Conservation (phyloP, 2,797 vertebrate species). For the Emys orbicularis region DNA sequence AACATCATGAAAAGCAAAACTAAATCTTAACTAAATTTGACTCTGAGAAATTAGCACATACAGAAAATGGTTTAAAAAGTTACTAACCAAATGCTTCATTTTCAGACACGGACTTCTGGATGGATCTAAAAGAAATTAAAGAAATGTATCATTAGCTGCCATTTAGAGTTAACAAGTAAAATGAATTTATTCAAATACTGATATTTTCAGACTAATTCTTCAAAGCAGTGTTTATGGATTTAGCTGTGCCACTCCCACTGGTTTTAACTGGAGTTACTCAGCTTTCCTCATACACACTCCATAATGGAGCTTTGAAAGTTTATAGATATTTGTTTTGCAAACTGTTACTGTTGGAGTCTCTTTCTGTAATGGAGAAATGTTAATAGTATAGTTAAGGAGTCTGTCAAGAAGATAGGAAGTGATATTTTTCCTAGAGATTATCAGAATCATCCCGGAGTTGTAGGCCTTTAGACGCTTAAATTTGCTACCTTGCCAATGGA, state of each 20-base stretch:
- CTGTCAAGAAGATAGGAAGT: background rate
- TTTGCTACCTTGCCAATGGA: background rate
- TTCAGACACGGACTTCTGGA: conserved; percentile 81
- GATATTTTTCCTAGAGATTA: background rate
- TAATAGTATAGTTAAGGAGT: background rate
- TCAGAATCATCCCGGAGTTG: background rate
- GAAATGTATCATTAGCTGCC: conserved; percentile 57
- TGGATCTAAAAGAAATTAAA: conserved; percentile 84
- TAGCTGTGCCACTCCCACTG: conserved; percentile 14
- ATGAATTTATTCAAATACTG: conserved; percentile 36
- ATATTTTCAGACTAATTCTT: conserved; percentile 55
- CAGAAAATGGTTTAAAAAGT: conserved; percentile 35
- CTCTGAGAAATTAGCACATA: conserved; percentile 30
- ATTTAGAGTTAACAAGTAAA: conserved; percentile 48
- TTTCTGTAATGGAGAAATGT: background rate
- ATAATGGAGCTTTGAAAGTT: conserved; percentile 1
- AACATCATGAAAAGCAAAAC: conserved; percentile 51
- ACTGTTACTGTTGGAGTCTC: background rate
- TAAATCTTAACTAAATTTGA: conserved; percentile 36
- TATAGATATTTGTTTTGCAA: background rate
- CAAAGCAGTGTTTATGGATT: conserved; percentile 33
- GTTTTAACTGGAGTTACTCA: conserved; percentile 40
- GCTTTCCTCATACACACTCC: background rate
- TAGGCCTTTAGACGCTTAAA: background rate
- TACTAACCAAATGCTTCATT: conserved; percentile 86